Conservation (phyloP, 1,140 invertebrate species). For the Panulirus ornatus region DNA sequence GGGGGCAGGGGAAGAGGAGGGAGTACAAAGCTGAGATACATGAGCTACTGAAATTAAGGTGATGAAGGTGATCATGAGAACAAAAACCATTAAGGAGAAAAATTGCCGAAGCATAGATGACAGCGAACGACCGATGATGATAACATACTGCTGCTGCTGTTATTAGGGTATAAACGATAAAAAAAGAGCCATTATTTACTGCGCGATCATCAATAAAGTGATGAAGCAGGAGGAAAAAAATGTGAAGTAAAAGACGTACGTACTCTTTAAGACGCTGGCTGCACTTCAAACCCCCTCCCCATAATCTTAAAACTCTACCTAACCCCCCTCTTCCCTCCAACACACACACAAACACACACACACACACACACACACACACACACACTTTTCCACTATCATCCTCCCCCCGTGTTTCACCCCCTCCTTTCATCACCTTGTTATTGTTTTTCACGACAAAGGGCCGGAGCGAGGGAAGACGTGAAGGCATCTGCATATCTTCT, state of each 20-base stretch:
- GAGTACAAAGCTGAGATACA: neutral
- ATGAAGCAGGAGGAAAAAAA: neutral
- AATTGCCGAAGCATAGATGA: neutral
- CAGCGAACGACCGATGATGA: neutral
- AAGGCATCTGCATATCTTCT: conserved; percentile 50
- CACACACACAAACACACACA: no score
- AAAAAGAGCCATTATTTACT: neutral
- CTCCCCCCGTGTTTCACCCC: neutral
- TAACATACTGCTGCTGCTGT: neutral
- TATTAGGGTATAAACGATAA: neutral
- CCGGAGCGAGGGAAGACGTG: conserved; percentile 43
- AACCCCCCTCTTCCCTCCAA: neutral
- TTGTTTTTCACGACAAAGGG: conserved; percentile 54
- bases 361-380: no score
- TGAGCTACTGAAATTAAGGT: neutral
- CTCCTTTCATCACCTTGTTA: conserved; percentile 51
- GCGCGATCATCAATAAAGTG: neutral
- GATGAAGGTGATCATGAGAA: neutral
- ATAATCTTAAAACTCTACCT: no score
- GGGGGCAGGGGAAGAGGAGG: neutral
- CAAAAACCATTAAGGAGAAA: neutral
- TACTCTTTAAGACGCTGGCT: neutral
- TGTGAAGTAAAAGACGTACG: no score
- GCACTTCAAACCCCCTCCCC: neutral
- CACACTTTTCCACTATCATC: neutral